phyloP scores from a whole-genome alignment of 2,888 invertebrate genomes.

The Isoperla grammatica region DNA sequence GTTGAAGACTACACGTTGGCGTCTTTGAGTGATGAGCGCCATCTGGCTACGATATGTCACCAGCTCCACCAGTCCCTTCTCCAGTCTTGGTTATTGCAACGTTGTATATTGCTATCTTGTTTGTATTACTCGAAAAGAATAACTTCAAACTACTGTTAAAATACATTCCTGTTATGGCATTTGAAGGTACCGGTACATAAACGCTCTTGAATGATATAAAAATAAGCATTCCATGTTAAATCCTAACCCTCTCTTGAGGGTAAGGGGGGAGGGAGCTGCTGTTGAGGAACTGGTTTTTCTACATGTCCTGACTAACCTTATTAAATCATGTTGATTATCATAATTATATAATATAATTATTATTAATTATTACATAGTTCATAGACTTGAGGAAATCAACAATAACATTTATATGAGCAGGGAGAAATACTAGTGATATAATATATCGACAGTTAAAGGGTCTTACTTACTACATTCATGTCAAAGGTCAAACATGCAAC shows the following conservation, averaged over 20 bases:
- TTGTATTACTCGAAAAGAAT: background rate
- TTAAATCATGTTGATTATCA: constrained; percentile 20
- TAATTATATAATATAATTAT: constrained; percentile 16
- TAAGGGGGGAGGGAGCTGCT: constrained; percentile 16
- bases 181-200: background rate
- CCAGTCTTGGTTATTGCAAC: background rate
- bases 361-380: constrained; percentile 23
- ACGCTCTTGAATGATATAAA: constrained; percentile 26
- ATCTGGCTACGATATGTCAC: background rate
- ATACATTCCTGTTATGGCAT: background rate
- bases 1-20: too few relatives aligned
- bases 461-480: constrained; percentile 27
- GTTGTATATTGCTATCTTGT: background rate
- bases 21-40: too few relatives aligned
- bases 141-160: too few relatives aligned
- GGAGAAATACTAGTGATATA: constrained; percentile 27
- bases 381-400: constrained; percentile 31
- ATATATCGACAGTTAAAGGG: constrained; percentile 26
- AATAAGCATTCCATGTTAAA: constrained; percentile 27
- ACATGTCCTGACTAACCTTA: constrained; percentile 14
- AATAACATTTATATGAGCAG: constrained; percentile 31
- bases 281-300: constrained; percentile 24
- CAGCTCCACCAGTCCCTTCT: background rate
- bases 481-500: constrained; percentile 31
- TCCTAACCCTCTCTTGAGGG: constrained; percentile 8